Base-by-base conservation (phyloP, 1,140 invertebrate genomes). In the Drosophila subpulchrella region DNA sequence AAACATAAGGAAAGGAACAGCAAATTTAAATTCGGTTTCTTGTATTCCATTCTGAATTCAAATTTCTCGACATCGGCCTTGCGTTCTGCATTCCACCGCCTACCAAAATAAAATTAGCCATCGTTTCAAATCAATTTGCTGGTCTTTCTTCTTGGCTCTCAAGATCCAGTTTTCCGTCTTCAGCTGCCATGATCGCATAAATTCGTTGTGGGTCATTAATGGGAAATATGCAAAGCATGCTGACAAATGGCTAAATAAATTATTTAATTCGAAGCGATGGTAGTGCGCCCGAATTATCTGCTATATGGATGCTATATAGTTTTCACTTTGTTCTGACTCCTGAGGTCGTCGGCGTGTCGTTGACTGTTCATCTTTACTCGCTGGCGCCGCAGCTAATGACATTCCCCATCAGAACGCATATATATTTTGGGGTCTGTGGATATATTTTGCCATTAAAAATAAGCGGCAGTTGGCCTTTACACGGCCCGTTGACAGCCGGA, bases 211-310 rank as follows among this genome's bases (percentile, higher is more conserved):
- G 83, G 79, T 88, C 79, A 88, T 88, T 77, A 86, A 74, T 88
- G 79, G 54, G 38, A 77, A 65, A 79, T 80, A 88, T 88, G 79
- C 72, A 71, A 67, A 71, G 61, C 59, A 88, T 79, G 83, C 36
- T 79, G 83, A 88, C 83, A 88, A 83, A 86, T 86, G 75, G 83
- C 83, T 60, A 58, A 60, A 86, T 83, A 80, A 83, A 88, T 86
- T 76, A 83, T 80, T 83, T 83, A 77, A 88, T 86, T 83, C 78
- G 13, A 66, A 77, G 42, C 66, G 54, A 72, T 66, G 62, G 72
- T 47, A 79, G 79, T 62, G 71, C 59, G 57, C 39, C 59, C 75
- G 60, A 70, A 88, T 86, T 58, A 63, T 78, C 62, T 57, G 82
- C 70, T 78, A 67, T 75, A 51, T 78, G 57, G 46, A 17, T 20